phyloP scores from a whole-genome alignment of 1,140 invertebrate species.

The Bombus confusus region DNA sequence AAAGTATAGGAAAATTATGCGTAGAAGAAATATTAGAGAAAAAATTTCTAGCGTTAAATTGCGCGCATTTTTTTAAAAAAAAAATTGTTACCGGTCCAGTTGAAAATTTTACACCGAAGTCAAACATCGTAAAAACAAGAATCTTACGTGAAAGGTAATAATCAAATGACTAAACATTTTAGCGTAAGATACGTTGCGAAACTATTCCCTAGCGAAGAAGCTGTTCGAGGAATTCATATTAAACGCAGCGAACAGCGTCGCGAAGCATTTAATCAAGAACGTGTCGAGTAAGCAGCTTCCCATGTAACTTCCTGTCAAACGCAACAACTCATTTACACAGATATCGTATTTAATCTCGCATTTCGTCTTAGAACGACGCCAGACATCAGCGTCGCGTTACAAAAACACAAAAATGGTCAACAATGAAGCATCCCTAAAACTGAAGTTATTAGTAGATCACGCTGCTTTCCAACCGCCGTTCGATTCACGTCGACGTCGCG shows the following conservation, averaged over 20 bases:
- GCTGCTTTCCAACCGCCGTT: neutral
- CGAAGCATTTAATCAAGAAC: conserved; percentile 24
- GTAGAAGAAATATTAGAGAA: no score
- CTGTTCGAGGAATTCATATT: conserved; percentile 9
- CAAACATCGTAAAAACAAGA: neutral
- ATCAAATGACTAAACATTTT: neutral
- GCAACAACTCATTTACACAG: conserved; percentile 8
- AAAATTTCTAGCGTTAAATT: no score
- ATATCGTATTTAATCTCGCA: neutral
- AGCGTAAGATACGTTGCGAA: neutral
- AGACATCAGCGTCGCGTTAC: no score
- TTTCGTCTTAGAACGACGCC: neutral
- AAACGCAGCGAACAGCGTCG: conserved; percentile 2
- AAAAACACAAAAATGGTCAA: neutral
- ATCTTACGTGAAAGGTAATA: neutral
- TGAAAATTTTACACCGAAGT: neutral
- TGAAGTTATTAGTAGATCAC: no score
- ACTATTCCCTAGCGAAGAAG: neutral
- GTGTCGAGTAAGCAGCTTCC: conserved; percentile 9
- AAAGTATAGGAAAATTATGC: no score
- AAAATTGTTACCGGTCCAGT: no score
- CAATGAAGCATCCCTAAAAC: neutral
- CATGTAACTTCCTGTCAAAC: neutral
- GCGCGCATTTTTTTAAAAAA: no score
- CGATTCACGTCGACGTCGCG: neutral